Evolutionary conservation across 1,140 invertebrate species (phyloP), one percentile per base, ranked within the genome.

Genomic region (Pantala flavescens): DNA sequence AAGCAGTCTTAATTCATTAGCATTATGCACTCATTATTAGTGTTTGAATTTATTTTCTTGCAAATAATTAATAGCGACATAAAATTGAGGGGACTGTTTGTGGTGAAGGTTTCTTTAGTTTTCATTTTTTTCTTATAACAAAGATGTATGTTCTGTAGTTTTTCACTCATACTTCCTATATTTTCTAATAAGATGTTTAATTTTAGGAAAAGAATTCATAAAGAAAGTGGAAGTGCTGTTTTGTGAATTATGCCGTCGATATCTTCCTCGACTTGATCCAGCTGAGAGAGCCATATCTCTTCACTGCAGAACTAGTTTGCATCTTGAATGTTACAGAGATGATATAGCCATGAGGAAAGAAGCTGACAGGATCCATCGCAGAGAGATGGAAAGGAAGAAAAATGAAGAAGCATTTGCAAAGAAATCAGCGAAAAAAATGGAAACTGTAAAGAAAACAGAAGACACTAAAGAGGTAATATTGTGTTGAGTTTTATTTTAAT

Each of bases 241-340:
- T 81, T 93, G 91, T 78, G 90, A 91, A 77, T 79, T 93, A 28
- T 93, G 92, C 81, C 88, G 89, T 77, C 85, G 88, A 78, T 92
- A 91, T 81, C 81, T 93, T 74, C 85, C 87, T 55, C 87, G 88
- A 42, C 79, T 84, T 75, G 87, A 88, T 24, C 89, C 90, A 75
- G 83, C 84, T 75, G 86, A 91, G 77, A 83, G 86, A 72, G 87
- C 86, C 24, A 81, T 90, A 72, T 86, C 88, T 24, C 84, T 88
- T 73, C 91, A 93, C 85, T 92, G 90, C 79, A 86, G 88, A 55
- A 85, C 87, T 78, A 87, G 89, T 73, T 85, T 85, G 77, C 90
- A 92, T 81, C 84, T 91, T 19, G 88, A 89, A 81, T 86, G 89
- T 77, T 92, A 90, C 79, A 90, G 90, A 76, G 90, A 91, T 78